Evolutionary conservation across 2,113 vertebrate species (phyloP).

Genomic region (Rynchops niger): DNA sequence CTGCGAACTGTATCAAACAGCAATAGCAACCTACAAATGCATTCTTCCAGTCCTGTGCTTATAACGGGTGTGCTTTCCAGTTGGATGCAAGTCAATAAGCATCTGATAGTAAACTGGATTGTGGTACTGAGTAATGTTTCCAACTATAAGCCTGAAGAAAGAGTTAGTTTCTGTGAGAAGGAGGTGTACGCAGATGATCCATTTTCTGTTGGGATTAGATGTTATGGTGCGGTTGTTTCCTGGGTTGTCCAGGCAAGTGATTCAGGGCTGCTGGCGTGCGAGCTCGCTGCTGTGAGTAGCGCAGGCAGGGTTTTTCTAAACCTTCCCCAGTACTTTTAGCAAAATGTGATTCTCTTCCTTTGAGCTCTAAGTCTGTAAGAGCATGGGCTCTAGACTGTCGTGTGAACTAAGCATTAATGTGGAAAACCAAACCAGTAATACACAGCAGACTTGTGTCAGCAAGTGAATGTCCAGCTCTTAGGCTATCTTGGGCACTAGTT

Average conservation of each 20-base stretch:
- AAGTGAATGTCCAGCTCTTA: neutral
- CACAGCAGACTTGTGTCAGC: neutral
- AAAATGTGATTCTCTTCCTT: neutral
- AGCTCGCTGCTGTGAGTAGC: fast-evolving
- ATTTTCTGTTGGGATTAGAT: neutral
- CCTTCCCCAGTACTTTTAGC: neutral
- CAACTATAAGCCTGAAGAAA: neutral
- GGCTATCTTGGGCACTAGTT: neutral
- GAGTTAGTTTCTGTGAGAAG: neutral
- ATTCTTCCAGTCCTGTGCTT: neutral
- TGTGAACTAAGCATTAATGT: neutral
- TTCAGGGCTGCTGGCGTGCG: neutral
- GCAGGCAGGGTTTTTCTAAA: neutral
- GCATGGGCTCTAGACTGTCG: neutral
- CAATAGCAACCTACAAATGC: neutral
- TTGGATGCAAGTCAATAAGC: neutral
- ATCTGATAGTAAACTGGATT: neutral
- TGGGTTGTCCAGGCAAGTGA: neutral
- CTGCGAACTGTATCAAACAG: neutral
- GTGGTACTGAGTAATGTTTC: neutral
- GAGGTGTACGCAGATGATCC: neutral
- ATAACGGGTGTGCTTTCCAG: neutral
- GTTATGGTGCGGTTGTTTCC: neutral
- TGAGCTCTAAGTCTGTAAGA: neutral
- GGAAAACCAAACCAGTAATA: neutral